These are phyloP conservation scores for Diorhabda elongata DNA, from an alignment of 1,140 invertebrate species.

Conservation along the genomic window DNA sequence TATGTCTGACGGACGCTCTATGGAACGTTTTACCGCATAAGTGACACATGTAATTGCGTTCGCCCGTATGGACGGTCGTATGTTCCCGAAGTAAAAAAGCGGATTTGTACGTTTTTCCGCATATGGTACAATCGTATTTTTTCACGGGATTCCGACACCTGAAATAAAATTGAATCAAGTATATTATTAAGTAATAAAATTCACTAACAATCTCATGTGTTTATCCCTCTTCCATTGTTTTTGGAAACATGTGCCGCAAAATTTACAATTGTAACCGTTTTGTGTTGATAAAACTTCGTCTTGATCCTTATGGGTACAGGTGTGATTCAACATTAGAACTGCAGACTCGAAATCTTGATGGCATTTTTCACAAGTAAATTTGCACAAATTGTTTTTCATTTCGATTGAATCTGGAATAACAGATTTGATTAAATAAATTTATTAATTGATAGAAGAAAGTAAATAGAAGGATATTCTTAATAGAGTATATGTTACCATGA, in stretches of 20 bases:
- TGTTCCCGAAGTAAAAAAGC: conserved; percentile 72
- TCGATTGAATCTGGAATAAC: background rate
- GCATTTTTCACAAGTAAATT: conserved; percentile 1
- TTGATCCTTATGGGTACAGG: background rate
- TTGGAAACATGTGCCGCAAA: conserved; percentile 63
- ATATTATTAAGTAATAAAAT: too few relatives aligned
- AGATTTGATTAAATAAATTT: too few relatives aligned
- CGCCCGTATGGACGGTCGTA: conserved; percentile 41
- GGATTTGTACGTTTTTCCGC: conserved; percentile 65
- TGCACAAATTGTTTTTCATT: background rate
- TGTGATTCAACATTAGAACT: background rate
- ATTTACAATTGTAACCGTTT: conserved; percentile 51
- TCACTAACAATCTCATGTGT: conserved; percentile 47
- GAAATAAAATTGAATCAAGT: too few relatives aligned
- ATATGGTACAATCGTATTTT: conserved; percentile 58
- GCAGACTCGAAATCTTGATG: background rate
- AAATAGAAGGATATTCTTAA: too few relatives aligned
- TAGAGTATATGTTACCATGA: too few relatives aligned
- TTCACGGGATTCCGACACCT: background rate
- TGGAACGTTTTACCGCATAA: conserved; percentile 39
- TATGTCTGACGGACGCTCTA: conserved; percentile 28
- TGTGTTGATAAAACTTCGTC: background rate
- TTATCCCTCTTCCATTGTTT: conserved; percentile 65
- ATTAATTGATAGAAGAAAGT: too few relatives aligned
- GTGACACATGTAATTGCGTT: conserved; percentile 37